These are phyloP conservation scores for Eudasyphora cyanicolor DNA, from an alignment of 2,888 invertebrate genomes.

Conservation along the genomic window DNA sequence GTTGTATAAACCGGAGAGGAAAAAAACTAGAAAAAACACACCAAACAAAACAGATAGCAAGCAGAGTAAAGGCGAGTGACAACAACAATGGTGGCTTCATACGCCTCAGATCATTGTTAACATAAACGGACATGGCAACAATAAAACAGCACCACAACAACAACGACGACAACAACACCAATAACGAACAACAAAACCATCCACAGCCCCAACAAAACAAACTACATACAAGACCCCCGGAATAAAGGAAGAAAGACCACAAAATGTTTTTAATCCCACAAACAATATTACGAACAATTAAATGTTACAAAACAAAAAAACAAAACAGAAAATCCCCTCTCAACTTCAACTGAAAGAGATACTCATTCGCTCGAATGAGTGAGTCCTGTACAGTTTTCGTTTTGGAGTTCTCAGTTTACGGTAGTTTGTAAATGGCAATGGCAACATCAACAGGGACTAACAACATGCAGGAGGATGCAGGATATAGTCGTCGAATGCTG, in stretches of 20 bases:
- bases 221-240: slow-evolving; percentile 37
- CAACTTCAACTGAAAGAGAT: background rate
- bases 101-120: slow-evolving; percentile 26
- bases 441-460: slow-evolving; percentile 23
- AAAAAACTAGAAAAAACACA: background rate
- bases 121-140: slow-evolving; percentile 26
- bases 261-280: slow-evolving; percentile 59
- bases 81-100: background rate
- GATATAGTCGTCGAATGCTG: background rate
- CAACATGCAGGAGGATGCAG: background rate
- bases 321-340: background rate
- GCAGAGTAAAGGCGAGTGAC: background rate
- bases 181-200: slow-evolving; percentile 10
- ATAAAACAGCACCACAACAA: slow-evolving; percentile 44
- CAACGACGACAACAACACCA: too few relatives aligned
- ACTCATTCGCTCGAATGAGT: background rate
- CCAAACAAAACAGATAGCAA: background rate
- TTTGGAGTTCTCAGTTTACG: background rate
- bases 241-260: slow-evolving; percentile 43
- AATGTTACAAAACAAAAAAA: slow-evolving; percentile 49
- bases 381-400: background rate
- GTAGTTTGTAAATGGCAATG: background rate
- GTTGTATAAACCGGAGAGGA: too few relatives aligned
- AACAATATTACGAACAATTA: slow-evolving; percentile 66
- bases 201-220: slow-evolving; percentile 29